Evolutionary conservation across 1,140 invertebrate species (phyloP).

Genomic region (Branchinecta lynchi): DNA sequence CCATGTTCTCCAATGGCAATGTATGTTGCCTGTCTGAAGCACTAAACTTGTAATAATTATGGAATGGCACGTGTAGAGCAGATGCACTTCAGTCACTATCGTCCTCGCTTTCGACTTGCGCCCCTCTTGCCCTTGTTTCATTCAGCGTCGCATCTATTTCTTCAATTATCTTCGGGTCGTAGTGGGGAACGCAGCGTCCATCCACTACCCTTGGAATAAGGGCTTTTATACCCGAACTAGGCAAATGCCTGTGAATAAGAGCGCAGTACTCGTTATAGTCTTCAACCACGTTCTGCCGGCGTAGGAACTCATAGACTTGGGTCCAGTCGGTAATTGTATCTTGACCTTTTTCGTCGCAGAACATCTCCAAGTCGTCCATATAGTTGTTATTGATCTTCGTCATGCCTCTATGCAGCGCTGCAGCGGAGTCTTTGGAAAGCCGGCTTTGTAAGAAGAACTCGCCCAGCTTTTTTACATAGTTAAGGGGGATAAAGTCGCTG

Average conservation of each 20-base stretch:
- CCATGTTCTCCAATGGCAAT: too few species aligned
- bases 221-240: background rate
- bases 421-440: background rate
- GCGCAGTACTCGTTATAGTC: background rate
- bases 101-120: background rate
- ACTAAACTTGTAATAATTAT: too few species aligned
- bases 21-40: too few species aligned
- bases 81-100: background rate
- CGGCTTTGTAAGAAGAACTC: background rate
- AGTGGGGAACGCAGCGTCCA: background rate
- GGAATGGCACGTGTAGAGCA: too few species aligned
- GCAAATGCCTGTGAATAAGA: background rate
- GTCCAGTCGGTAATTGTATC: background rate
- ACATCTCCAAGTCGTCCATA: background rate
- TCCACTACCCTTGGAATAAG: background rate
- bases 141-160: background rate
- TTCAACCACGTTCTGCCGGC: background rate
- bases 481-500: too few species aligned
- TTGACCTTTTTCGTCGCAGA: background rate
- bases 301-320: background rate
- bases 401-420: background rate
- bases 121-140: background rate
- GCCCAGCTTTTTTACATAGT: background rate
- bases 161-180: slow-evolving; percentile 1
- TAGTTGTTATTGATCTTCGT: background rate